A percentile compares a stretch with the other conserved stretches of the same genome.
Evolutionary conservation across 2,888 invertebrate genomes (phyloP).

Genomic region (Sipunculus nudus): DNA sequence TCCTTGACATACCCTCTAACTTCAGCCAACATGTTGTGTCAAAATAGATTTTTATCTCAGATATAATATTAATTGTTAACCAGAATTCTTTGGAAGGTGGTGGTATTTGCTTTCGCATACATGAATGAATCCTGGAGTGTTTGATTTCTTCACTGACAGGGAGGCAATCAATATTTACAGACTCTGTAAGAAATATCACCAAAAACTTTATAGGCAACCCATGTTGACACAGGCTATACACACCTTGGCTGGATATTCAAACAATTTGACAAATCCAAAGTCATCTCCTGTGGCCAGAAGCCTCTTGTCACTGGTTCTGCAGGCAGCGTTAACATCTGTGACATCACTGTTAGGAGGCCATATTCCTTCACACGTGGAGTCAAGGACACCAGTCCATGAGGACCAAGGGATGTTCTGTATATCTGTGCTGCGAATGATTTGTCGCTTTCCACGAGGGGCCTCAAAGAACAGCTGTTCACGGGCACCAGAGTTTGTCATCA

Average conservation of each 20-base stretch:
- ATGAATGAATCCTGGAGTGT: not conserved
- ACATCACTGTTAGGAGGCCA: constrained; percentile 68
- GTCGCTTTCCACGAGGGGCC: constrained; percentile 66
- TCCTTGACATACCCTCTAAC: too few species aligned
- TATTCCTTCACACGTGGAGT: constrained; percentile 64
- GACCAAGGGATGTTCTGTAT: constrained; percentile 64
- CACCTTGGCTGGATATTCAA: constrained; percentile 66
- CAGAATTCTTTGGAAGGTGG: too few species aligned
- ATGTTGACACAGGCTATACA: constrained; percentile 8
- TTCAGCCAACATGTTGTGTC: too few species aligned
- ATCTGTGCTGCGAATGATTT: constrained; percentile 58
- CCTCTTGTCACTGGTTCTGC: constrained; percentile 55
- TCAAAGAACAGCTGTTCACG: constrained; percentile 67
- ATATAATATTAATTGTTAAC: too few species aligned
- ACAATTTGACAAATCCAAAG: constrained; percentile 68
- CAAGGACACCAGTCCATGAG: constrained; percentile 66
- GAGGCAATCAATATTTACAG: not conserved
- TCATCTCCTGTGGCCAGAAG: constrained; percentile 67
- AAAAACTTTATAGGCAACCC: too few species aligned
- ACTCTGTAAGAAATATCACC: not conserved
- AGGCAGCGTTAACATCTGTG: constrained; percentile 67
- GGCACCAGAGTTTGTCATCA: constrained; percentile 66
- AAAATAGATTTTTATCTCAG: too few species aligned
- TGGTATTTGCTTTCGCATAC: too few species aligned
- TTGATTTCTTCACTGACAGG: not conserved